phyloP scores from a whole-genome alignment of 2,797 vertebrate species.

The Potorous gilbertii region DNA sequence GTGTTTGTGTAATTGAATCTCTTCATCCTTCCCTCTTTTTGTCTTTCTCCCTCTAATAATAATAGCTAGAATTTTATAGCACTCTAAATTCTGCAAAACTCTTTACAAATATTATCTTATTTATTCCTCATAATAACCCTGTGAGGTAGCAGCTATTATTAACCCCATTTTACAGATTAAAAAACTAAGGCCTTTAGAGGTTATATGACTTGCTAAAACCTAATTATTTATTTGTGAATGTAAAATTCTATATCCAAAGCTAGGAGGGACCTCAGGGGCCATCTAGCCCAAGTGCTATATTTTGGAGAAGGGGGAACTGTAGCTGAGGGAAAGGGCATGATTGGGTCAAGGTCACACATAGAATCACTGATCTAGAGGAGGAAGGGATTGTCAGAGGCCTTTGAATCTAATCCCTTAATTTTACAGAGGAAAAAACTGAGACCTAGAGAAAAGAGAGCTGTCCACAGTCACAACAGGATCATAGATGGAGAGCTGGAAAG shows the following conservation, averaged over 20 bases:
- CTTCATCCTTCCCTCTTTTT: too few relatives aligned
- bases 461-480: neutral
- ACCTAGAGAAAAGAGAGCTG: neutral
- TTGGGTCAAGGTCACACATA: neutral
- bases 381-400: neutral
- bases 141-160: neutral
- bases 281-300: neutral
- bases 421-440: neutral
- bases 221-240: neutral
- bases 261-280: neutral
- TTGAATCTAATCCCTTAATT: neutral
- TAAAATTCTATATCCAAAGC: neutral
- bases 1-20: too few relatives aligned
- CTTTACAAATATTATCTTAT: neutral
- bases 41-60: neutral
- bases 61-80: neutral
- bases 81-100: neutral
- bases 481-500: neutral
- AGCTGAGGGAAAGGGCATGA: neutral
- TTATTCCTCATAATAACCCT: neutral
- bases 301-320: neutral
- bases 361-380: neutral
- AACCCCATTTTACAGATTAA: neutral
- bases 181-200: neutral
- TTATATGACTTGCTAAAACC: neutral